Percentiles rank a stretch among this genome's conserved stretches.
Conservation (phyloP, 2,113 vertebrate species). For the Dipodomys merriami region DNA sequence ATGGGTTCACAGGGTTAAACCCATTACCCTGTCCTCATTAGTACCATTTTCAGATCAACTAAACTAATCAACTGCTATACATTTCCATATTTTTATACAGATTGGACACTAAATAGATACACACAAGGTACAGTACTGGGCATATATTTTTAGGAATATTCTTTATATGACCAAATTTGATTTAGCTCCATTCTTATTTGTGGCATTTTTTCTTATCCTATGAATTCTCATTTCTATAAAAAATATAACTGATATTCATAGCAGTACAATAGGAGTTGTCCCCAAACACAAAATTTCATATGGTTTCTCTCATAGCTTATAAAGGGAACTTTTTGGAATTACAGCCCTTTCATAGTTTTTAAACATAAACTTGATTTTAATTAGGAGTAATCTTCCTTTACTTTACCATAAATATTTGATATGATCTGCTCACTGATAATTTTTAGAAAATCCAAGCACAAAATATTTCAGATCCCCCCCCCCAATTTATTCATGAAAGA, state of each 20-base stretch:
- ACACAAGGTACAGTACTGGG: not conserved
- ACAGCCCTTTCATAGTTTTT: not conserved
- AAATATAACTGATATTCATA: not conserved
- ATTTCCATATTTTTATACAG: not conserved
- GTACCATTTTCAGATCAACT: slow-evolving; percentile 51
- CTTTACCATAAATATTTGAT: not conserved
- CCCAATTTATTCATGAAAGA: slow-evolving; percentile 1
- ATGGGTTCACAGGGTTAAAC: slow-evolving; percentile 27
- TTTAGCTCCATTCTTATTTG: not conserved
- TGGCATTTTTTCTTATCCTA: not conserved
- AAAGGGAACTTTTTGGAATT: not conserved
- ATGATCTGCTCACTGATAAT: not conserved
- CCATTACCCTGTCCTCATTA: slow-evolving; percentile 48
- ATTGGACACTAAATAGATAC: not conserved
- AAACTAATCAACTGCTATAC: not conserved
- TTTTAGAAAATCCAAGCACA: slow-evolving; percentile 20
- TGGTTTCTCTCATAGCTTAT: not conserved
- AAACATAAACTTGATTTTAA: not conserved
- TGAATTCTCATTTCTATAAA: slow-evolving; percentile 42
- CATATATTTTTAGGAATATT: slow-evolving; percentile 17
- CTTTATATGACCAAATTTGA: not conserved
- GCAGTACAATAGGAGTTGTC: not conserved
- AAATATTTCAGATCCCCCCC: not conserved
- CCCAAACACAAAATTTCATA: not conserved
- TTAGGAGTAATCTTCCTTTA: not conserved